A percentile compares a stretch with the other conserved stretches of the same genome.
phyloP scores from a whole-genome alignment of 1,140 invertebrate genomes.

The Vanessa tameamea region DNA sequence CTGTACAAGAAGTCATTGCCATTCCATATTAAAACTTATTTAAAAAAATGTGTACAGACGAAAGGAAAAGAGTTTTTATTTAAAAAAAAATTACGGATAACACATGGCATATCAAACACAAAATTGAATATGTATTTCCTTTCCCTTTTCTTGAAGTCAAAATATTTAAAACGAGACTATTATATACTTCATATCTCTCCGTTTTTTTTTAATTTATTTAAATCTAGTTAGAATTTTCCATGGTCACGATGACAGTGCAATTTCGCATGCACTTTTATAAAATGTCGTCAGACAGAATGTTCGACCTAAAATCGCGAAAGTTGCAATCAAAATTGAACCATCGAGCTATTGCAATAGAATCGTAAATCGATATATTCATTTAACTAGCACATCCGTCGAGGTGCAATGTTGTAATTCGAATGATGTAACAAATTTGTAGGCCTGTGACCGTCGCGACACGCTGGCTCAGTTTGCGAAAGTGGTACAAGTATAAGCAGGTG shows the following conservation, averaged over 20 bases:
- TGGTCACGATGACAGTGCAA: constrained; percentile 39
- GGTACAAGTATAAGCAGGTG: constrained; percentile 39
- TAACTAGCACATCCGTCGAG: constrained; percentile 31
- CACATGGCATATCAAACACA: too few species aligned
- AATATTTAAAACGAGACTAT: background rate
- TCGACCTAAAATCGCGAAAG: constrained; percentile 23
- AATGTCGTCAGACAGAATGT: constrained; percentile 37
- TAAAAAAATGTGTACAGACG: too few species aligned
- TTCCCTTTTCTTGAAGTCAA: background rate
- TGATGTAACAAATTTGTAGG: constrained; percentile 49
- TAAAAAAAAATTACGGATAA: too few species aligned
- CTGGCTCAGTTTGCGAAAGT: constrained; percentile 40
- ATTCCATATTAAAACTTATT: too few species aligned
- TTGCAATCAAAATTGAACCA: constrained; percentile 18
- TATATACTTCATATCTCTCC: background rate
- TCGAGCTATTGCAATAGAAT: constrained; percentile 1
- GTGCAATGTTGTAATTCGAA: constrained; percentile 44
- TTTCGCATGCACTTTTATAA: constrained; percentile 38
- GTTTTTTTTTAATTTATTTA: background rate
- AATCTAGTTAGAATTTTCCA: background rate
- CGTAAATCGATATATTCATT: constrained; percentile 2
- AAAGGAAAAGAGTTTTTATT: too few species aligned
- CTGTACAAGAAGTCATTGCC: too few species aligned
- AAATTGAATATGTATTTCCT: too few species aligned
- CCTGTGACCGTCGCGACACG: constrained; percentile 42